phyloP scores from a whole-genome alignment of 35 echinoderm and acorn worm genomes.

The Lytechinus pictus region DNA sequence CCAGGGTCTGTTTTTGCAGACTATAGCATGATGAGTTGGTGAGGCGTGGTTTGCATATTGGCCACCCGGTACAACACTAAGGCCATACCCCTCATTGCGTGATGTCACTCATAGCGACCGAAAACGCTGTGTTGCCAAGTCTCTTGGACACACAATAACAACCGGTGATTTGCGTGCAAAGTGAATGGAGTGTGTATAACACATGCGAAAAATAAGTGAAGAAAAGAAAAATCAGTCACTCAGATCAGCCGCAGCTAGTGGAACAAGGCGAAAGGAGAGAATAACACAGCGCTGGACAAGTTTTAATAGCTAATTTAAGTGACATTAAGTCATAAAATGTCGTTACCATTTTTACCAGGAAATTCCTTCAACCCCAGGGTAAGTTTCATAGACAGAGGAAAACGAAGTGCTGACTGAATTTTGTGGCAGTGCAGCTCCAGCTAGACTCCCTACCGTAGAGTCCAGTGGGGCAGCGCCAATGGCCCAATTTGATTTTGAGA shows the following conservation, averaged over 20 bases:
- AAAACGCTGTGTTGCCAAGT: conserved; percentile 40
- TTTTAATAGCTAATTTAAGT: background rate
- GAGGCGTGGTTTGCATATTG: background rate
- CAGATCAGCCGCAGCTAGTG: too few species aligned
- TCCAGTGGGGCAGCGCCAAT: too few species aligned
- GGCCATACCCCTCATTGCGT: background rate
- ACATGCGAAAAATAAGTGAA: background rate
- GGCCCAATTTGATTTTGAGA: too few species aligned
- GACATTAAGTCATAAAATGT: conserved; percentile 60
- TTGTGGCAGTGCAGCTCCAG: background rate
- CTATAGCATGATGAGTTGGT: background rate
- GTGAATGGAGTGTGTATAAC: background rate
- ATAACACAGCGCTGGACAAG: background rate
- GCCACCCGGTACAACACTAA: background rate
- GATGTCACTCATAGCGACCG: conserved; percentile 35
- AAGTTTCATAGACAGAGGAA: conserved; percentile 48
- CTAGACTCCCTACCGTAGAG: too few species aligned
- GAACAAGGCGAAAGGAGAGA: background rate
- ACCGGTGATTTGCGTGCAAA: background rate
- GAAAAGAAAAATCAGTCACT: background rate
- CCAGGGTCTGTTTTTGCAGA: background rate
- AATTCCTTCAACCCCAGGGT: conserved; percentile 89
- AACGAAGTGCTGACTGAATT: background rate
- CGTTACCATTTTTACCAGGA: conserved; percentile 94
- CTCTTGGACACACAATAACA: conserved; percentile 31